Conservation (phyloP, 2,113 vertebrate genomes). For the Pitta sordida region DNA sequence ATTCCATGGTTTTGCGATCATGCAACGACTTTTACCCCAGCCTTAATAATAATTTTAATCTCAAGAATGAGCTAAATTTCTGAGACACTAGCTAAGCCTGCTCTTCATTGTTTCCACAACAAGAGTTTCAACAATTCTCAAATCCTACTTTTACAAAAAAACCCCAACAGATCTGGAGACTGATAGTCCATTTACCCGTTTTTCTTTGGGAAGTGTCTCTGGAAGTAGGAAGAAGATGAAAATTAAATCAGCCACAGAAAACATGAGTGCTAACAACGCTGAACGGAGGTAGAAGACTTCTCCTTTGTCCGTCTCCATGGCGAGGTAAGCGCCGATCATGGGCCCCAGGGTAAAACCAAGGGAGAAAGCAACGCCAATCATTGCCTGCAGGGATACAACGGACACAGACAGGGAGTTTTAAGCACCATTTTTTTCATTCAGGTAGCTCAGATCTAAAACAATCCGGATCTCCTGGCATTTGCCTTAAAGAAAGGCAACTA, state of each 20-base stretch:
- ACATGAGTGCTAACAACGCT: constrained; percentile 81
- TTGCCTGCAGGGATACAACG: constrained; percentile 75
- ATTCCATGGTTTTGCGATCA: not conserved
- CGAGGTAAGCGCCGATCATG: constrained; percentile 89
- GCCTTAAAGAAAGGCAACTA: not conserved
- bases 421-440: not conserved
- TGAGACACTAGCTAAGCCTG: not conserved
- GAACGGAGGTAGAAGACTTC: constrained; percentile 78
- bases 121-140: not conserved
- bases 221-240: constrained; percentile 89
- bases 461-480: not conserved
- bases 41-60: not conserved
- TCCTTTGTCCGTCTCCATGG: constrained; percentile 64
- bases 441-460: not conserved
- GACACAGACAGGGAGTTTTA: not conserved
- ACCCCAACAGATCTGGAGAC: not conserved
- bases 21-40: not conserved
- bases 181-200: constrained; percentile 72
- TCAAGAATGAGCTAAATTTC: not conserved
- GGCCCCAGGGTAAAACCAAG: constrained; percentile 94
- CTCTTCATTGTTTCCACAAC: not conserved
- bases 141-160: not conserved
- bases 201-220: constrained; percentile 83
- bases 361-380: constrained; percentile 94
- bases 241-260: constrained; percentile 80